Base-by-base conservation (phyloP, 64 coral and sea anemone genomes). In the Anthopleura sola region DNA sequence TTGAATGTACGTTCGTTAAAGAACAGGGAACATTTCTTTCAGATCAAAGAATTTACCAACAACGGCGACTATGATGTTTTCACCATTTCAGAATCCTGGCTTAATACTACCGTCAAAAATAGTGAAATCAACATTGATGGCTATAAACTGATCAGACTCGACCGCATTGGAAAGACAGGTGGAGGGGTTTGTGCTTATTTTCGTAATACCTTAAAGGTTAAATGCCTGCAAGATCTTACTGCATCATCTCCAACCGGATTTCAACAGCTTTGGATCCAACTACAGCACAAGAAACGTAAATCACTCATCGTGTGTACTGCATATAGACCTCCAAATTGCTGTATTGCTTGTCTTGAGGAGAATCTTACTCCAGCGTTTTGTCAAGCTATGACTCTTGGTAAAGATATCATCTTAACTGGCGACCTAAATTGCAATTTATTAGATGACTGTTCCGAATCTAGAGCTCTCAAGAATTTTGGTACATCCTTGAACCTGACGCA, bases 381-480 rank as follows among this genome's bases (percentile, higher is more conserved):
- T 12, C 21, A 92, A 31, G 86, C 86, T 46, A 20, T 85, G 24
- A 87, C 33, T 34, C 34, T 64, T 36, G 49, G 83, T 28, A 93
- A 85, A 55, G 86, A 85, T 20, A 88, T 88, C 1, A 28, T 93
- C 9, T 6, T 92, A 33, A 85, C 86, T 11, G 86, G 86, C 5
- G 86, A 93, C 75, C 13, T 88, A 9, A 88, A 93, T 34, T 84
- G 81, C 50, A 44, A 93, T 66, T 79, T 80, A n/a, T 23, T 26
- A 1, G 3, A 5, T 44, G 37, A 44, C 3, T 0, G 6, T 5
- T 0, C 16, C 0, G 82, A 55, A 1, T 57, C 36, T 8, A 16
- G 1, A 2, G 80, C 80, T 56, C 0, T 57, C 2, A 60, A 46
- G 5, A 17, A 83, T 24, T 6, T 83, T 3, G 23, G 0, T 4